Conservation (phyloP, 2,797 vertebrate species). For the Sebastolobus alascanus region DNA sequence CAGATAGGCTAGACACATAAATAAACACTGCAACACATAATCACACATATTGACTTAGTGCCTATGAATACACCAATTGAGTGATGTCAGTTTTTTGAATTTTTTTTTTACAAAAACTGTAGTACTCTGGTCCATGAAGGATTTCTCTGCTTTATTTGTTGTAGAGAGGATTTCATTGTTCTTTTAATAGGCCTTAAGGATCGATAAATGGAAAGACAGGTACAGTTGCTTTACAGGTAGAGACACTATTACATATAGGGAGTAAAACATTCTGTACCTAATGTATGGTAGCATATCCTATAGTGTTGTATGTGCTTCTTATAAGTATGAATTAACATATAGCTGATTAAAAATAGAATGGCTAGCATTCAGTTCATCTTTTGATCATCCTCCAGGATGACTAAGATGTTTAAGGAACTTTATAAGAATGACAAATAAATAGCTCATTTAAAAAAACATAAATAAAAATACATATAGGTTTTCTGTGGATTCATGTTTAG, state of each 20-base stretch:
- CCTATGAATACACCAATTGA: not conserved
- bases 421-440: not conserved
- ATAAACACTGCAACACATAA: slow-evolving; percentile 23
- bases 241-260: not conserved
- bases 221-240: not conserved
- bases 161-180: not conserved
- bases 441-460: not conserved
- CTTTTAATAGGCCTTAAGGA: slow-evolving; percentile 4
- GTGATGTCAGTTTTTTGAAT: not conserved
- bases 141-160: not conserved
- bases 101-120: not conserved
- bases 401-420: slow-evolving; percentile 15
- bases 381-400: not conserved
- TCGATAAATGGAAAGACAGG: not conserved
- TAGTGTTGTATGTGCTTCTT: not conserved
- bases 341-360: not conserved
- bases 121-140: not conserved
- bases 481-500: not conserved
- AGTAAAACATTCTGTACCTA: not conserved
- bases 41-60: slow-evolving; percentile 12
- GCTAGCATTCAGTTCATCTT: not conserved
- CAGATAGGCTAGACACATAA: not conserved
- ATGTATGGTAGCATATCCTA: not conserved
- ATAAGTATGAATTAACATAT: not conserved
- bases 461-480: not conserved